phyloP scores from a whole-genome alignment of 1,140 invertebrate genomes.

The Solenopsis invicta region DNA sequence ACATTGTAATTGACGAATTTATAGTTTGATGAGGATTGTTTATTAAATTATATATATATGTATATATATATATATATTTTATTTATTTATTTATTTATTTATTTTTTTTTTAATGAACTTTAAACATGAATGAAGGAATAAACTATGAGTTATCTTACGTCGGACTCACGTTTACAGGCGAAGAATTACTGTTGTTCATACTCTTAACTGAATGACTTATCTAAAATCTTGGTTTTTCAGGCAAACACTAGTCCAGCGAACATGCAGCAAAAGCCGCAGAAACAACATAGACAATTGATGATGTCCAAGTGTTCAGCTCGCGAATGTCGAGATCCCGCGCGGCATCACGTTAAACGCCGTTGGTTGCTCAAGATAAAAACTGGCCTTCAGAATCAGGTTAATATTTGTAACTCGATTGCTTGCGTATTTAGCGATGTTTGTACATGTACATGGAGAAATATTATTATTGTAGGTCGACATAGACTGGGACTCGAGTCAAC shows the following conservation, averaged over 20 bases:
- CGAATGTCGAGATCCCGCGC: slow-evolving; percentile 89
- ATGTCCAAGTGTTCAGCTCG: slow-evolving; percentile 83
- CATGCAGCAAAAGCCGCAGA: slow-evolving; percentile 83
- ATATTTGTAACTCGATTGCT: slow-evolving; percentile 57
- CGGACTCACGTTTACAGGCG: no score
- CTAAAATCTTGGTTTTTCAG: slow-evolving; percentile 65
- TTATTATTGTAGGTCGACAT: slow-evolving; percentile 80
- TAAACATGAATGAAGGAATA: no score
- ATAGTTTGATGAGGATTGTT: no score
- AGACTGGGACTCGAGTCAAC: slow-evolving; percentile 85
- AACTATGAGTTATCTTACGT: no score
- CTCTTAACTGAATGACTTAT: background rate
- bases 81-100: no score
- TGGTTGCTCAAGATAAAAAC: slow-evolving; percentile 92
- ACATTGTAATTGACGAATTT: no score
- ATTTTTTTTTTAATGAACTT: no score
- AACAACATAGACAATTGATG: slow-evolving; percentile 84
- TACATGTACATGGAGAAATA: background rate
- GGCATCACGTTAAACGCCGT: slow-evolving; percentile 91
- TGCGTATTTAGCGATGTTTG: slow-evolving; percentile 5
- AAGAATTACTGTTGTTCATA: background rate
- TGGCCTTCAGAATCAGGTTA: slow-evolving; percentile 91
- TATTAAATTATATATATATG: no score
- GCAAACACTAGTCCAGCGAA: slow-evolving; percentile 85
- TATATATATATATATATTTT: no score